Evolutionary conservation across 1,140 invertebrate genomes (phyloP).

Genomic region (Lasioglossum albipes): DNA sequence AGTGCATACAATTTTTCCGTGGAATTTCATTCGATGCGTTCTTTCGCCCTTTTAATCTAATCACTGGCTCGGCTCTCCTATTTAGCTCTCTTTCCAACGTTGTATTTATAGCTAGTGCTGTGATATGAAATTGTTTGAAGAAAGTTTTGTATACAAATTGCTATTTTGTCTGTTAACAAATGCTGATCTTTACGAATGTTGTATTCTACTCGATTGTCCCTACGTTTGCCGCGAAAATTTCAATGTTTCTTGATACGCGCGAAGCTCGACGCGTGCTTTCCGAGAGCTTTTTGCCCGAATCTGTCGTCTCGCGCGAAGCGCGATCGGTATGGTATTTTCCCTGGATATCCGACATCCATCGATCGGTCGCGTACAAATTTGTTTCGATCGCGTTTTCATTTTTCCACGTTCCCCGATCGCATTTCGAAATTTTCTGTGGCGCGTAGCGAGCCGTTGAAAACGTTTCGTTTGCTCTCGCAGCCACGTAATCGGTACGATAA

Average conservation of each 20-base stretch:
- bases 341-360: too few relatives aligned
- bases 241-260: slow-evolving; percentile 27
- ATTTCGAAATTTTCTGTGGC: not conserved
- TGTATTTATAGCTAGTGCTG: slow-evolving; percentile 62
- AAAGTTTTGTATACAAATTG: slow-evolving; percentile 50
- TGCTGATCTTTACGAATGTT: slow-evolving; percentile 58
- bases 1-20: slow-evolving; percentile 23
- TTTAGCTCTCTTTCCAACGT: slow-evolving; percentile 54
- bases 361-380: not conserved
- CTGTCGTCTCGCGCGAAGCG: slow-evolving; percentile 2
- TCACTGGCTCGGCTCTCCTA: slow-evolving; percentile 48
- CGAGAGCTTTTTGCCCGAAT: slow-evolving; percentile 46
- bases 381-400: not conserved
- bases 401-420: not conserved
- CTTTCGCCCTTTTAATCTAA: slow-evolving; percentile 10
- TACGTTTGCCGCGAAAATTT: slow-evolving; percentile 44
- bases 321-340: not conserved
- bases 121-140: slow-evolving; percentile 65
- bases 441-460: not conserved
- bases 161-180: slow-evolving; percentile 56
- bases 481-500: too few relatives aligned
- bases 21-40: slow-evolving; percentile 15
- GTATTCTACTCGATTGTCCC: slow-evolving; percentile 47
- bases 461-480: not conserved
- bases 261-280: slow-evolving; percentile 41